phyloP scores from a whole-genome alignment of 2,797 vertebrate species.

The Phoeniculus purpureus region DNA sequence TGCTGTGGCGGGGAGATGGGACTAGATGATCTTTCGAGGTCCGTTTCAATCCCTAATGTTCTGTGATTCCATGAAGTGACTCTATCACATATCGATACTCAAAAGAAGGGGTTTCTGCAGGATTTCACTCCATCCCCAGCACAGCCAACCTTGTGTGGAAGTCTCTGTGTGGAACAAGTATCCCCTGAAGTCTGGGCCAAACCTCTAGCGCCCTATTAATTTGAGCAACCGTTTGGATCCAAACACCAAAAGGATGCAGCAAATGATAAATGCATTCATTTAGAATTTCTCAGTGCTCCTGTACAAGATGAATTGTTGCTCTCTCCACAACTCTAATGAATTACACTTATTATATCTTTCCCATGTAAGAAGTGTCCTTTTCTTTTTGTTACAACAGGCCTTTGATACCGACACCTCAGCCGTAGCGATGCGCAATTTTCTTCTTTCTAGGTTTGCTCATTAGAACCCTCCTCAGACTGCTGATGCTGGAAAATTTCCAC shows the following conservation, averaged over 20 bases:
- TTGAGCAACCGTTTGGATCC: not conserved
- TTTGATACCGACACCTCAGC: not conserved
- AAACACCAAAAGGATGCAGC: not conserved
- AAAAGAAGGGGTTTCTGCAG: not conserved
- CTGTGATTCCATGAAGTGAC: too few relatives aligned
- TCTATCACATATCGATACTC: not conserved
- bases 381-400: not conserved
- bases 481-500: not conserved
- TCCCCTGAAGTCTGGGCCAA: not conserved
- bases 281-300: not conserved
- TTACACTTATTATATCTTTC: constrained; percentile 1
- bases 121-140: not conserved
- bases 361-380: not conserved
- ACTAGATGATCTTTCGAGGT: too few relatives aligned
- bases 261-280: constrained; percentile 41
- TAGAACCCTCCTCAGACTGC: not conserved
- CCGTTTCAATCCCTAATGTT: too few relatives aligned
- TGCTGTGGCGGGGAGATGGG: too few relatives aligned
- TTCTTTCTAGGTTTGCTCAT: not conserved
- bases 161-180: not conserved
- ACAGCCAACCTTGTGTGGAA: not conserved
- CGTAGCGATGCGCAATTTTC: not conserved
- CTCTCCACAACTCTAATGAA: not conserved
- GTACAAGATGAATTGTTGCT: constrained; percentile 6
- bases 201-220: not conserved